A percentile compares a stretch with the other conserved stretches of the same genome.
phyloP scores from a whole-genome alignment of 2,888 invertebrate species.

The Galeruca laticollis region DNA sequence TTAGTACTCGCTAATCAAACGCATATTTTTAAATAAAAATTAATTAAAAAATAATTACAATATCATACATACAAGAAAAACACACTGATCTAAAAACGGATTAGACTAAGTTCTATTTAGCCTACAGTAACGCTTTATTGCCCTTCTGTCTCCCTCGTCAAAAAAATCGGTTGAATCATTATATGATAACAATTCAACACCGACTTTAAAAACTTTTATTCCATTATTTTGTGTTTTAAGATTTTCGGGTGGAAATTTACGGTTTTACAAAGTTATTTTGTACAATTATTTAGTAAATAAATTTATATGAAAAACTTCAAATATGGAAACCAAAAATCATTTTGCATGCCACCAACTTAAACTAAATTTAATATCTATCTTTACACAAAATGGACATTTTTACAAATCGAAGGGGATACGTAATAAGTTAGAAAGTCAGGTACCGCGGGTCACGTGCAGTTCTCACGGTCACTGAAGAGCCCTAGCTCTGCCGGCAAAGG shows the following conservation, averaged over 20 bases:
- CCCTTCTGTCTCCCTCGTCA: slow-evolving; percentile 57
- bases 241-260: slow-evolving; percentile 44
- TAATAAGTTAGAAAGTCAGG: slow-evolving; percentile 65
- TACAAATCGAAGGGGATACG: slow-evolving; percentile 67
- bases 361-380: slow-evolving; percentile 67
- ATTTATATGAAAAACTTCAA: background rate
- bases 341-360: slow-evolving; percentile 61
- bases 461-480: slow-evolving; percentile 60
- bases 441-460: slow-evolving; percentile 60
- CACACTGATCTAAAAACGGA: slow-evolving; percentile 60
- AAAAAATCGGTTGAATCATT: slow-evolving; percentile 49
- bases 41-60: slow-evolving; percentile 55
- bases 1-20: slow-evolving; percentile 52
- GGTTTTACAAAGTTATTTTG: slow-evolving; percentile 53
- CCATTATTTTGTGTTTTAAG: slow-evolving; percentile 30
- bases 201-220: slow-evolving; percentile 20
- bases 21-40: slow-evolving; percentile 53
- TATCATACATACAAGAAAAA: slow-evolving; percentile 57
- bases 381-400: slow-evolving; percentile 69
- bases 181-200: slow-evolving; percentile 53
- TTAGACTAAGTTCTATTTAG: slow-evolving; percentile 60
- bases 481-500: slow-evolving; percentile 53
- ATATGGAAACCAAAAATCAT: slow-evolving; percentile 44
- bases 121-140: slow-evolving; percentile 61
- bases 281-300: slow-evolving; percentile 52